Base-by-base conservation (phyloP, 2,113 vertebrate species). In the Malurus cyaneus region DNA sequence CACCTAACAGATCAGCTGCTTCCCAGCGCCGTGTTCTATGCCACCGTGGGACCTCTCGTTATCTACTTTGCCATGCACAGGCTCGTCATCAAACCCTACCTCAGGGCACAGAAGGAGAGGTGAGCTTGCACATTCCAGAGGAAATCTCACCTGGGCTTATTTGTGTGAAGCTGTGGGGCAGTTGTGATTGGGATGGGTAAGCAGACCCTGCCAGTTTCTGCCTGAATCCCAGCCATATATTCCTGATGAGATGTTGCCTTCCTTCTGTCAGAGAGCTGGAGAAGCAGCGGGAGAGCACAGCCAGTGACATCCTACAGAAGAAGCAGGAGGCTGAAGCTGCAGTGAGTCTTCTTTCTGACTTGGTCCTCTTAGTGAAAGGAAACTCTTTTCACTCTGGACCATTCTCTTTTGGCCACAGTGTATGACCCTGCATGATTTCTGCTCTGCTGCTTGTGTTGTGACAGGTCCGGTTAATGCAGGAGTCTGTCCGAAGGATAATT, bases 1-100 rank as follows among this genome's bases (percentile, higher is more conserved):
- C 99, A 99, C 91, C 94, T 99, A 97, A 99, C 99, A n/a, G 99
- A 99, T 91, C 99, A 99, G 97, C 98, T 99, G 42, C 98, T 99
- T 69, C 99, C 99, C 73, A 99, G 99, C 6, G 99, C 99, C 0
- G 98, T 99, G 23, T 99, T 99, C 98, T 99, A 99, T 2, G 99
- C 99, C 98, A 99, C 99, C 0, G 98, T 98, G 34, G 99, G 99
- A 96, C 99, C 99, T 12, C 97, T 99, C 6, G 98, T 99, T 62
- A 92, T 98, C 97, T 99, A 99, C 97, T 98, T 99, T 0, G 99
- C 99, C 86, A 98, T 99, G 95, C 99, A 99, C 87, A 98, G 98
- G 52, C 98, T 99, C 15, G 83, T 99, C 97, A 99, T 99, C 97
- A 98, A 97, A 95, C 99, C 99, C 12, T 99, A 99, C 93, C 96